Evolutionary conservation across 1,140 invertebrate species (phyloP), one percentile per base, ranked within the genome.

Genomic region (Pteromalus puparum): DNA sequence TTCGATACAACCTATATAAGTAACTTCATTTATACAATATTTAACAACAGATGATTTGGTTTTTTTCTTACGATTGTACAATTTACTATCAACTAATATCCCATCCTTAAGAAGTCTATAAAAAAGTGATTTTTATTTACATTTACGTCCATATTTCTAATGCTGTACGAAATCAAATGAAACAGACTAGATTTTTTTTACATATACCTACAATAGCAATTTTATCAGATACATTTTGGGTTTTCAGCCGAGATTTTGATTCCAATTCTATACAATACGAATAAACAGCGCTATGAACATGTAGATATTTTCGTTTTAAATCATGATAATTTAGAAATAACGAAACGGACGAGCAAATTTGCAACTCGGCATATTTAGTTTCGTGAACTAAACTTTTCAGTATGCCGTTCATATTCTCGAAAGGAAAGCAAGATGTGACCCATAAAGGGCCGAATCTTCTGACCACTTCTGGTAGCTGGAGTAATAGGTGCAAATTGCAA

Each of bases 381-480:
- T 82, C 82, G 26, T 84, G 82, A 10, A 82, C 70, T 10, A 81
- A 65, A 34, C 13, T 83, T 77, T 77, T 78, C 0, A 86, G 80
- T 1, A 77, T 82, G 1, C 85, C 85, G 67, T 87, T 87, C 7
- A 87, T 68, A 83, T 87, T 75, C 79, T 87, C 85, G 28, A 74
- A 87, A 2, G 61, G 48, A 81, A 82, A 87, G 82, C 83, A 87
- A 28, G 85, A 83, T 46, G 53, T 53, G 21, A 85, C 81, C 48
- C 42, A 87, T 34, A 87, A 68, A 13, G 83, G 87, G 0, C 85
- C 87, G 12, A 86, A 74, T 73, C 75, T 72, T n/a, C n/a, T n/a
- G n/a, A n/a, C n/a, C n/a, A n/a, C n/a, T n/a, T n/a, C n/a, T n/a
- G n/a, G n/a, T n/a, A 86, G 46, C 72, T 87, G 86, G 28, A 86